Percentiles rank a stretch among this genome's conserved stretches.
These are phyloP conservation scores for Drosophila tropicalis DNA, from an alignment of 1,140 invertebrate genomes.

Conservation along the genomic window DNA sequence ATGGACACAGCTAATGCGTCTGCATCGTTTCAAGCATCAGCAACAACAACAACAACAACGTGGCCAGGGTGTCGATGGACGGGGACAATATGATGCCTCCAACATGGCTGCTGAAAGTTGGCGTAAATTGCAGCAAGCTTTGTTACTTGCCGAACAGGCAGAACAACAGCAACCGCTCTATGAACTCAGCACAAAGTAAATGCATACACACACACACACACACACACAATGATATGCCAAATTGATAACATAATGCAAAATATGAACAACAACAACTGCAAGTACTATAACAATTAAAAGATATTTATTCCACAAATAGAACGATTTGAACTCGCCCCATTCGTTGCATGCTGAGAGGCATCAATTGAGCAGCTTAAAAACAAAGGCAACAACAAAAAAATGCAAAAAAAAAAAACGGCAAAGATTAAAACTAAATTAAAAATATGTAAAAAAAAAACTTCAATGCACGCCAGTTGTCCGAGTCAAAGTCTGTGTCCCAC, in stretches of 20 bases:
- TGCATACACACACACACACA: slow-evolving; percentile 37
- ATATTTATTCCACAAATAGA: slow-evolving; percentile 62
- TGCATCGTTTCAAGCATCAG: slow-evolving; percentile 51
- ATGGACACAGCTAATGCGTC: slow-evolving; percentile 60
- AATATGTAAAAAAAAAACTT: slow-evolving; percentile 1
- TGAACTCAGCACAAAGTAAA: slow-evolving; percentile 52
- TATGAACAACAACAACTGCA: background rate
- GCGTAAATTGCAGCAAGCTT: slow-evolving; percentile 59
- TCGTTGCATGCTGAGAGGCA: slow-evolving; percentile 49
- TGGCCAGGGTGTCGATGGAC: slow-evolving; percentile 16
- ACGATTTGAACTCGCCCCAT: slow-evolving; percentile 28
- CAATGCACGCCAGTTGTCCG: slow-evolving; percentile 9
- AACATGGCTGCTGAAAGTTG: slow-evolving; percentile 67
- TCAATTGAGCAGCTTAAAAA: slow-evolving; percentile 41
- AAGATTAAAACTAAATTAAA: background rate
- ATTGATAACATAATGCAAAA: slow-evolving; percentile 35
- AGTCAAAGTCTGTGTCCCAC: slow-evolving; percentile 5
- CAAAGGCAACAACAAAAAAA: slow-evolving; percentile 26
- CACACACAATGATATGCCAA: slow-evolving; percentile 29
- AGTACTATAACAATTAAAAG: slow-evolving; percentile 50
- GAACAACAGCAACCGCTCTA: slow-evolving; percentile 42
- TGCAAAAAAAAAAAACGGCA: background rate
- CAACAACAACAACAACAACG: slow-evolving; percentile 40
- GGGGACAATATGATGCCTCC: slow-evolving; percentile 39
- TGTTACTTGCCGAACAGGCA: slow-evolving; percentile 35